Conservation (phyloP, 1,140 invertebrate genomes). For the Globodera ellingtonae region DNA sequence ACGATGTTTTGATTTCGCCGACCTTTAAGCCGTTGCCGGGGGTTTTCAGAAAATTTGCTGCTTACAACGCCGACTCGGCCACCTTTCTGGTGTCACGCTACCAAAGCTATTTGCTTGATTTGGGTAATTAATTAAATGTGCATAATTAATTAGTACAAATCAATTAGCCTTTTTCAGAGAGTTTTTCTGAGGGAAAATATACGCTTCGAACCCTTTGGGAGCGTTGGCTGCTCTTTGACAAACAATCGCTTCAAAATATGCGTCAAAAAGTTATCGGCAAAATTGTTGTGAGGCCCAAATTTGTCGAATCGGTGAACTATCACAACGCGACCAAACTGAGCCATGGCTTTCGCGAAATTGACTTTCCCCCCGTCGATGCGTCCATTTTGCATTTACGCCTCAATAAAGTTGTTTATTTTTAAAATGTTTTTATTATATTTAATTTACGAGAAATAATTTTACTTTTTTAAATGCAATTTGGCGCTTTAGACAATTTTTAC, state of each 20-base stretch:
- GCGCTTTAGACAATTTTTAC: not conserved
- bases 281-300: not conserved
- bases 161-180: not conserved
- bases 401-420: not conserved
- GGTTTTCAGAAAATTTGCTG: conserved; percentile 12
- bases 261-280: not conserved
- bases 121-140: not conserved
- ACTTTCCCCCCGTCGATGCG: not conserved
- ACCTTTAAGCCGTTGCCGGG: conserved; percentile 6
- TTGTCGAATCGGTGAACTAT: conserved; percentile 5
- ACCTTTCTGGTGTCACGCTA: conserved; percentile 14
- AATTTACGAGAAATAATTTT: not conserved
- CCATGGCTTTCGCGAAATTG: not conserved
- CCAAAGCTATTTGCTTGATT: not conserved
- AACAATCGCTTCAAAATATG: not conserved
- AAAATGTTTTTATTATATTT: not conserved
- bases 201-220: not conserved
- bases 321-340: not conserved
- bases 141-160: not conserved
- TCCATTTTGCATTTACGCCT: not conserved
- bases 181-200: not conserved
- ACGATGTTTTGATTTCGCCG: conserved; percentile 36
- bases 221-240: not conserved
- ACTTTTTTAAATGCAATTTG: no score
- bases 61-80: not conserved